Base-by-base conservation (phyloP, 2,888 invertebrate genomes). In the Bellardia bayeri region DNA sequence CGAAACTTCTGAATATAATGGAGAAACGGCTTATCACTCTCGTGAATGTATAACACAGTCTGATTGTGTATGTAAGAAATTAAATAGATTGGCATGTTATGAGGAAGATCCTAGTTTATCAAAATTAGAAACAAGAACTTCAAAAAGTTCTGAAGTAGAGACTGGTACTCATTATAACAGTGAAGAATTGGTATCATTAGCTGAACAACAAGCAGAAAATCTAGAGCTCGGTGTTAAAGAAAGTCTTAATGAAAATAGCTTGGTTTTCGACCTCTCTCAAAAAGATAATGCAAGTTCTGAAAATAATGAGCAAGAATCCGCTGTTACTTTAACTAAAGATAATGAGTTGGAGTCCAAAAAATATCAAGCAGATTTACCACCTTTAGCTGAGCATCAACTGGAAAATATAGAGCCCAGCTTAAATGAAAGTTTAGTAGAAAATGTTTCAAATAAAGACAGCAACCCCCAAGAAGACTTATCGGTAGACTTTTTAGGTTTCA, bases 401-500 rank as follows among this genome's bases (percentile, higher is more conserved):
- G 85, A 79, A n/a, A 49, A 23, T 33, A 37, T 9, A 16, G 49
- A 54, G 1, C 11, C 1, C 11, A 76, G 37, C 37, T 14, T 40
- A 40, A 49, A 72, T 40, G 3, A 54, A 45, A 61, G 16, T 16
- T 40, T 40, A 13, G 30, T 2, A n/a, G 30, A 64, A 72, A 49
- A 23, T 58, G 11, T 45, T 49, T 0, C 14, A 23, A 56, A 58
- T n/a, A 75, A 85, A 40, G 49, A 68, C 16, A 56, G 33, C 14
- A 23, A 30, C 4, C 66, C 75, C 42, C 16, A 61, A 23, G 81
- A 78, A 54, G 81, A 84, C 0, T 23, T 86, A 30, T 87, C 81
- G 0, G 37, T 6, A 45, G 87, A 87, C 5, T 85, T 85, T 42
- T 64, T 49, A n/a, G 74, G 82, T 75, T 87, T 85, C 49, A 85